phyloP scores from a whole-genome alignment of 2,113 vertebrate genomes.

The Cyphomyrus plagiostoma region DNA sequence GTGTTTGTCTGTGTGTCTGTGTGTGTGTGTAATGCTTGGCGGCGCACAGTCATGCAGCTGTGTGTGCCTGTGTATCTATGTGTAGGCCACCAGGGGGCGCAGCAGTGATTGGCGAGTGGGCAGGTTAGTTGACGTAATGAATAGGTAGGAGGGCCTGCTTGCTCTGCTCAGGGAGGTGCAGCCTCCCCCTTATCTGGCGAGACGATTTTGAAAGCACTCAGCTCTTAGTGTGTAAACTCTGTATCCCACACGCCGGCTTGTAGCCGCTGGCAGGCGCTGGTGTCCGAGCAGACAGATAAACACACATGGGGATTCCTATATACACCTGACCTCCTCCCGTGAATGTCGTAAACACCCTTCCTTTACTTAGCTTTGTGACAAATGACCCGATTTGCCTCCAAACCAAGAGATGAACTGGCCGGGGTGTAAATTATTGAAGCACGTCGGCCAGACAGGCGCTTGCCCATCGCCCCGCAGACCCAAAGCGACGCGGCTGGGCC shows the following conservation, averaged over 20 bases:
- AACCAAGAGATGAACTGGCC: neutral
- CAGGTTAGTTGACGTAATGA: slow-evolving; percentile 37
- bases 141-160: slow-evolving; percentile 12
- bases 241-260: neutral
- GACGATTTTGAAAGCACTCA: neutral
- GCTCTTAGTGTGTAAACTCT: neutral
- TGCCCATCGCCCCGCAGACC: neutral
- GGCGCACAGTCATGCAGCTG: neutral
- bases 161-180: neutral
- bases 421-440: neutral
- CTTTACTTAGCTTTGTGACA: neutral
- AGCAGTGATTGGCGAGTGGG: slow-evolving; percentile 24
- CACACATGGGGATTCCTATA: neutral
- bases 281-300: neutral
- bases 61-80: neutral
- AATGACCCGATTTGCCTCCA: neutral
- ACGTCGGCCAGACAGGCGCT: neutral
- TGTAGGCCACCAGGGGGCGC: neutral
- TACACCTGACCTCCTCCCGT: neutral
- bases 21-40: neutral
- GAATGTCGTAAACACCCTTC: neutral
- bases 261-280: neutral
- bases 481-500: neutral
- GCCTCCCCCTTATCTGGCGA: neutral
- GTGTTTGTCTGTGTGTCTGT: neutral